Evolutionary conservation across 2,797 vertebrate genomes (phyloP), one percentile per base, ranked within the genome.

Genomic region (Knipowitschia caucasica): DNA sequence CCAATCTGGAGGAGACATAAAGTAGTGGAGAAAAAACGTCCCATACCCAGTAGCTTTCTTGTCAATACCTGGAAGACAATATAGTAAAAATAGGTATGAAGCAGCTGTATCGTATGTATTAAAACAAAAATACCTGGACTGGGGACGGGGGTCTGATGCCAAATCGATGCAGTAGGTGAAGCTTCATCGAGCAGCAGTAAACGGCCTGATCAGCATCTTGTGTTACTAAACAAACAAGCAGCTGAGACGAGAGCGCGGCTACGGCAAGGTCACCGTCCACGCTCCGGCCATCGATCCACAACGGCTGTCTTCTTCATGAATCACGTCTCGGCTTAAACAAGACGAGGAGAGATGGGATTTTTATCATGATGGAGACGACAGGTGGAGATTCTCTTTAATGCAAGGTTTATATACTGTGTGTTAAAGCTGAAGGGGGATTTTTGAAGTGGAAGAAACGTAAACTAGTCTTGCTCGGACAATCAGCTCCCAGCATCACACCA

Each of bases 271-370:
- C 69, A 58, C 14, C 30, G 43, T 46, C 39, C 0, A 34, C 42
- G 52, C 33, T 18, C 74, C 57, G 56, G 20, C 33, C 53, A 78
- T 80, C 36, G 72, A 82, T 81, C 45, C 50, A 20, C 21, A 15
- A 36, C 33, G 53, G 53, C 59, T 72, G 73, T 73, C 24, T 69
- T 58, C 55, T 66, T 64, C 39, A 35, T 64, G 71, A 73, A 58
- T 62, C 58, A 44, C 64, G 81, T 80, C 62, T 67, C 60, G 56
- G 53, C 69, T 67, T 49, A 9, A 44, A 15, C 53, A 33, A 68
- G 62, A 58, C 72, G 69, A 39, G 64, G n/a, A 20, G 43, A 62
- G 51, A 9, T 26, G 1, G 11, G 3, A 26, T 23, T 23, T 14
- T 40, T 24, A 3, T 8, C 18, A 3, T 18, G 3, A 17, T 29